phyloP scores from a whole-genome alignment of 2,113 vertebrate genomes.

The Amphilophus citrinellus region DNA sequence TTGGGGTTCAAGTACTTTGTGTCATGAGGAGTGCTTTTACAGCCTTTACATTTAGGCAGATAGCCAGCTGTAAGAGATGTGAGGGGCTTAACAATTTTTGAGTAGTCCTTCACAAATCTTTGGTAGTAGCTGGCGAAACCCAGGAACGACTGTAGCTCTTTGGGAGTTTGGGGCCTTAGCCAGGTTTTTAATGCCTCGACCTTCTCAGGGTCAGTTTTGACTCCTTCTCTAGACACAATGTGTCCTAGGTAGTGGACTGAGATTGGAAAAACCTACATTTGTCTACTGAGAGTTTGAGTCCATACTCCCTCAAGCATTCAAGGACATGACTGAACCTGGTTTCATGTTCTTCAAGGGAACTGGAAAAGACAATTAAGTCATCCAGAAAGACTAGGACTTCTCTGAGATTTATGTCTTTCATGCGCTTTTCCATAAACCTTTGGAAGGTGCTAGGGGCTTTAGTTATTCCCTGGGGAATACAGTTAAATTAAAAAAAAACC shows the following conservation, averaged over 20 bases:
- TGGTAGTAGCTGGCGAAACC: background rate
- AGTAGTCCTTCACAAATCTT: background rate
- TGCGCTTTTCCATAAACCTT: too few species aligned
- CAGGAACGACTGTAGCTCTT: background rate
- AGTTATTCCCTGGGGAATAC: background rate
- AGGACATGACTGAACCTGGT: too few species aligned
- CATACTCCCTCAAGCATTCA: background rate
- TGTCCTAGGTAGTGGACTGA: too few species aligned
- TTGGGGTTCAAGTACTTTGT: background rate
- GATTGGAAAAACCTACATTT: background rate
- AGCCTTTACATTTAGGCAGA: background rate
- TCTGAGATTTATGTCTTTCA: too few species aligned
- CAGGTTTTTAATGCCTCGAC: background rate
- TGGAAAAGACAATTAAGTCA: too few species aligned
- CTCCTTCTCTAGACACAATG: too few species aligned
- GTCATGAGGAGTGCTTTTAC: background rate
- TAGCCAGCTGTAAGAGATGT: background rate
- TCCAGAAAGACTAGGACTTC: too few species aligned
- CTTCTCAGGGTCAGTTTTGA: background rate
- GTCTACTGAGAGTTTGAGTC: background rate
- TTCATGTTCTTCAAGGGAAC: too few species aligned
- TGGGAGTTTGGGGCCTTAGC: background rate
- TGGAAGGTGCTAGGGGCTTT: too few species aligned
- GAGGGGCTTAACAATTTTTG: background rate
- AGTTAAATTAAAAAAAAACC: background rate